These are phyloP conservation scores for Barypeithes pellucidus DNA, from an alignment of 2,888 invertebrate genomes.

Conservation along the genomic window DNA sequence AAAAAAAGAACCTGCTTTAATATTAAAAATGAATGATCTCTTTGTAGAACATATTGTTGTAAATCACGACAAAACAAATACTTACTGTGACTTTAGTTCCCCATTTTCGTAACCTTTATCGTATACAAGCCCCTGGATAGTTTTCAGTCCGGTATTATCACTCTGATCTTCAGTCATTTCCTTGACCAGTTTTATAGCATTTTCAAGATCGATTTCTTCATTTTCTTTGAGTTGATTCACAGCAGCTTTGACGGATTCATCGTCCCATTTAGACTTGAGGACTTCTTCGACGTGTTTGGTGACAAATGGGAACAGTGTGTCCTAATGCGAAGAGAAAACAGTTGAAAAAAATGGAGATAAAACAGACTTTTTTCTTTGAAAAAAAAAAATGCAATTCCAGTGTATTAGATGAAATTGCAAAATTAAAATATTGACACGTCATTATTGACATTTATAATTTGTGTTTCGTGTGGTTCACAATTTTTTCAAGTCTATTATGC, in stretches of 20 bases:
- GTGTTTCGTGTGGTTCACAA: too few relatives aligned
- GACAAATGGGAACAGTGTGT: conserved; percentile 85
- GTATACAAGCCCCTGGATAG: conserved; percentile 94
- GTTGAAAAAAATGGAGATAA: too few relatives aligned
- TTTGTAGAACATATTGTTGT: too few relatives aligned
- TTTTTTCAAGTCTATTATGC: too few relatives aligned
- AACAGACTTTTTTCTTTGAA: too few relatives aligned
- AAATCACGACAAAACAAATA: too few relatives aligned
- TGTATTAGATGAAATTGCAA: too few relatives aligned
- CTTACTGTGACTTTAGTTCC: conserved; percentile 91
- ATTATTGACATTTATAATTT: too few relatives aligned
- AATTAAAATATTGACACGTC: too few relatives aligned
- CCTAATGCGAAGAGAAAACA: conserved; percentile 70
- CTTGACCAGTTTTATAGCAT: conserved; percentile 80
- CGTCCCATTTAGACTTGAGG: conserved; percentile 81
- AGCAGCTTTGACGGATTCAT: conserved; percentile 78
- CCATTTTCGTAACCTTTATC: conserved; percentile 86
- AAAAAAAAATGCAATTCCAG: too few relatives aligned
- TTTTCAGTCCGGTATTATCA: conserved; percentile 86
- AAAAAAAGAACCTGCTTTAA: too few relatives aligned
- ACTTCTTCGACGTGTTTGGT: conserved; percentile 81
- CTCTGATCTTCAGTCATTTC: conserved; percentile 89
- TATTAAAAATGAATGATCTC: too few relatives aligned
- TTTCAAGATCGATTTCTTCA: conserved; percentile 69
- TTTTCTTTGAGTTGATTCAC: conserved; percentile 77